Evolutionary conservation across 2,888 invertebrate species (phyloP), one percentile per base, ranked within the genome.

Genomic region (Eristalis intricaria): DNA sequence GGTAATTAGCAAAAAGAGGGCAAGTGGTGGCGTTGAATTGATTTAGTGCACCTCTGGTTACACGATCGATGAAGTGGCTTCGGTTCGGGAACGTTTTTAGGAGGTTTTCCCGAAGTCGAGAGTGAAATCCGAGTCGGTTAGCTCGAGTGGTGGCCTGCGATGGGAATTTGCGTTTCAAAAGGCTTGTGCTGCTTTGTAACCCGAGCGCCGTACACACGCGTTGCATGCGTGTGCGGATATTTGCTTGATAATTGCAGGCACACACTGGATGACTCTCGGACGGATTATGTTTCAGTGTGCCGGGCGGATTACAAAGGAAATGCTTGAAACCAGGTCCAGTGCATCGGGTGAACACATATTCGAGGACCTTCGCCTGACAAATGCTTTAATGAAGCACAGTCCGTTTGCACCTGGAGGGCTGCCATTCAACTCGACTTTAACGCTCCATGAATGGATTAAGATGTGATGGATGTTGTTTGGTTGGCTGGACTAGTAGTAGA

Each of bases 1-100:
- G 22, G 38, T 64, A 79, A 79, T 75, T 66, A 79, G 79, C 19
- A 26, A 22, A 10, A 69, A 32, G 78, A 10, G 35, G 29, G 22
- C 23, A 13, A 10, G 38, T 38, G 38, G 15, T 38, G 40, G 32
- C 29, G 63, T 32, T 35, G 13, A 73, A 64, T 64, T 73, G 15
- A 43, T 73, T 64, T 64, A 32, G 23, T 32, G 29, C 64, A 26
- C 40, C 35, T 19, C 43, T 43, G 38, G 32, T 66, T 66, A 22
- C 22, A 66, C 23, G 64, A 64, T 10, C 19, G 19, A 19, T 26
- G 60, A 60, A 60, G 60, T 60, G 50, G 50, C 19, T 19, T 60
- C 26, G 60, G 7, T 26, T 56, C 56, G n/a, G 56, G 26, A 29
- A 11, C 63, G 26, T 63, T 32, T 63, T 63, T 19, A 2, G 13